Evolutionary conservation across 2,888 invertebrate genomes (phyloP).

Genomic region (Archips xylosteana): DNA sequence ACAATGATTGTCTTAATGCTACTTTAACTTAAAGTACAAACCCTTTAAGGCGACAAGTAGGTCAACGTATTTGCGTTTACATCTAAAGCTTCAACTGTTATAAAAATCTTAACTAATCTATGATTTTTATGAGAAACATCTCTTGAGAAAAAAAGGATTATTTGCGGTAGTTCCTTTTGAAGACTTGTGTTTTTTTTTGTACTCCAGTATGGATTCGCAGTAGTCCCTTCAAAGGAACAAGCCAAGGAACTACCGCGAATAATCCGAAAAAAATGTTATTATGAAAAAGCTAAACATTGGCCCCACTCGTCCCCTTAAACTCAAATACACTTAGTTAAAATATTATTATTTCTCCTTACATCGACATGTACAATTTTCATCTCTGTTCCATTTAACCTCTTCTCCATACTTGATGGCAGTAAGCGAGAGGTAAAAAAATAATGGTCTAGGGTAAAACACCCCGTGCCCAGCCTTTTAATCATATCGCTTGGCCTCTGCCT

Average conservation of each 20-base stretch:
- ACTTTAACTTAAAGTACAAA: neutral
- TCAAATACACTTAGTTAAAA: neutral
- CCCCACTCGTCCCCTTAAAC: neutral
- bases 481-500: too few relatives aligned
- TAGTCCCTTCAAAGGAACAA: too few relatives aligned
- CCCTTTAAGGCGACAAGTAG: neutral
- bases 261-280: neutral
- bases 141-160: too few relatives aligned
- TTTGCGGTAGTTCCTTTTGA: too few relatives aligned
- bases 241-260: too few relatives aligned
- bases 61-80: neutral
- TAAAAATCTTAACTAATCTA: neutral
- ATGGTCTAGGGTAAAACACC: neutral
- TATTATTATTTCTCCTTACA: neutral
- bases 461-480: too few relatives aligned
- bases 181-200: too few relatives aligned
- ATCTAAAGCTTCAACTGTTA: neutral
- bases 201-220: too few relatives aligned
- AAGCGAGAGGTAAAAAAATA: neutral
- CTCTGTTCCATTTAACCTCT: neutral
- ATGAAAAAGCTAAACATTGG: neutral
- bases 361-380: neutral
- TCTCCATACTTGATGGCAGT: neutral
- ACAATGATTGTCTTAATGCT: neutral
- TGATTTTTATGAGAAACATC: too few relatives aligned